Percentiles rank a stretch among this genome's conserved stretches.
Evolutionary conservation across 2,113 vertebrate species (phyloP).

Genomic region (Mormoops blainvillei): DNA sequence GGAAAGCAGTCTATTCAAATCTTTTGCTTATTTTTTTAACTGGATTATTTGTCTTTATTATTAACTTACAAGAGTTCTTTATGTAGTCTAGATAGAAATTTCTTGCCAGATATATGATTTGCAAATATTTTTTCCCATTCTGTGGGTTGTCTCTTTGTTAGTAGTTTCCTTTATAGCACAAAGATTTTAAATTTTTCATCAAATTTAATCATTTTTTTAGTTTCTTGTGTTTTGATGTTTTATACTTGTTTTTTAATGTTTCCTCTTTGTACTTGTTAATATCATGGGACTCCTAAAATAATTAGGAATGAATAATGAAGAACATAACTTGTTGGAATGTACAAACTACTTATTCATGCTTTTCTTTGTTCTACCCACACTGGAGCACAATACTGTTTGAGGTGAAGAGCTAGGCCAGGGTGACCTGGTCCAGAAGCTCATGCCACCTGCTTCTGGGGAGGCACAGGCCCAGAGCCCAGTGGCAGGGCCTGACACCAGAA

Average conservation of each 20-base stretch:
- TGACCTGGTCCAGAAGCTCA: not conserved
- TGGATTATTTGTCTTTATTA: not conserved
- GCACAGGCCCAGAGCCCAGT: not conserved
- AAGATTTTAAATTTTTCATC: not conserved
- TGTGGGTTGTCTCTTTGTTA: not conserved
- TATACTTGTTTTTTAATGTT: not conserved
- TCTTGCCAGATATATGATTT: not conserved
- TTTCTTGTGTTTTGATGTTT: not conserved
- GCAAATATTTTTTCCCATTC: not conserved
- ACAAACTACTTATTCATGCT: not conserved
- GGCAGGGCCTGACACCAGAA: not conserved
- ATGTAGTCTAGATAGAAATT: not conserved
- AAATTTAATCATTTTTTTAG: not conserved
- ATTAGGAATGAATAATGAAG: not conserved
- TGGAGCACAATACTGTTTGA: not conserved
- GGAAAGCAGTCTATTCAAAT: not conserved
- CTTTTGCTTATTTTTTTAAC: not conserved
- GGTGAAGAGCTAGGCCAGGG: not conserved
- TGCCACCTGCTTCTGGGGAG: not conserved
- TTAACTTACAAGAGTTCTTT: not conserved
- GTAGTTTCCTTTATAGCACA: not conserved
- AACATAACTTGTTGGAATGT: not conserved
- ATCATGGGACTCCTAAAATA: not conserved
- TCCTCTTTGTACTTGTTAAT: not conserved
- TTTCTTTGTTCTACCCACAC: not conserved